Base-by-base conservation (phyloP, 2,797 vertebrate species). In the Lithobates pipiens region DNA sequence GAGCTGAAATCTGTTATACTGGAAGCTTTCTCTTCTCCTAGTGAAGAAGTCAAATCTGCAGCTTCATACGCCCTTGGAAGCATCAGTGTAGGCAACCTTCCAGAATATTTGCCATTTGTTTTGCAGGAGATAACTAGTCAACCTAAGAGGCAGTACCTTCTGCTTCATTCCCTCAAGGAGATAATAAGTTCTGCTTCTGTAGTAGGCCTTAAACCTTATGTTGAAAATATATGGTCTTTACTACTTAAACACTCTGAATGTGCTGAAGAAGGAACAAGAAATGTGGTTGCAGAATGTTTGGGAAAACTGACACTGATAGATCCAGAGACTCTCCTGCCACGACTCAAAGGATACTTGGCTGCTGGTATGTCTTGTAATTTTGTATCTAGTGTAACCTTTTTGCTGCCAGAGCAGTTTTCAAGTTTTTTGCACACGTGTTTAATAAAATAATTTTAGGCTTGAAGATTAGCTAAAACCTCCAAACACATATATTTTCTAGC, bases 151-250 rank as follows among this genome's bases (percentile, higher is more conserved):
- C 98, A 99, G 89, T 99, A 99, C 90, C 96, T 99, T 89, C 94
- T 99, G 90, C 96, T 99, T 90, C 98, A 99, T 95, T 99, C 98
- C 3, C 95, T 99, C 90, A 99, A 99, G 91, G 98, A 99, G 93
- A 98, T 99, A 90, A 99, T 99, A 94, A 97, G 98, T 88, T 99
- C 98, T 27, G 97, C 98, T 0, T 96, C 97, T 0, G 98, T 99
- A 85, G 90, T 94, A 0, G 97, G 98, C 79, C 96, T 99, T 89
- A 97, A 98, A 94, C 97, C 97, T 0, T 99, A 99, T 82, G 98
- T 99, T 88, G 98, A 99, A 93, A 97, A 95, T 5, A 97, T 99
- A 50, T 99, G 98, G 98, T 89, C 97, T 69, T 95, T 99, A 91
- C 93, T 99, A 88, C 94, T 99, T 88, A 98, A 98, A 90, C 98